Evolutionary conservation across 1,140 invertebrate species (phyloP).

Genomic region (Gyrodactylus bullatarudis): DNA sequence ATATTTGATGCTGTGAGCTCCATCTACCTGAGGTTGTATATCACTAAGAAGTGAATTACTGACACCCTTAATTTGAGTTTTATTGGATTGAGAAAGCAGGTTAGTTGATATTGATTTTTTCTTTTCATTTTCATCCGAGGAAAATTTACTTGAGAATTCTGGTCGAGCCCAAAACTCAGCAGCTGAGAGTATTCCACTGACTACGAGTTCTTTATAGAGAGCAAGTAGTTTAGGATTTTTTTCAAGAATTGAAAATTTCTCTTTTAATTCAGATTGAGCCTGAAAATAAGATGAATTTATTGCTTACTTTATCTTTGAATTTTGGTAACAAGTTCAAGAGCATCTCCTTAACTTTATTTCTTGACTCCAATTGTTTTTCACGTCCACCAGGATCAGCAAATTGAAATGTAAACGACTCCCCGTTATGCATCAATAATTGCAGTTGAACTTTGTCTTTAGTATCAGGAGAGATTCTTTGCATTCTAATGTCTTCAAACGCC

Average conservation of each 20-base stretch:
- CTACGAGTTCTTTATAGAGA: conserved; percentile 44
- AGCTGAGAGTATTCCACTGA: conserved; percentile 54
- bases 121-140: neutral
- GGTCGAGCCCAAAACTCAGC: conserved; percentile 59
- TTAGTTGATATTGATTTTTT: neutral
- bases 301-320: conserved; percentile 67
- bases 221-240: conserved; percentile 25
- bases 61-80: conserved; percentile 2
- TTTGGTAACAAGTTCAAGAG: conserved; percentile 63
- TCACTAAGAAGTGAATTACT: conserved; percentile 29
- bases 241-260: conserved; percentile 25
- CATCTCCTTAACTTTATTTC: conserved; percentile 66
- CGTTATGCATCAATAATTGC: conserved; percentile 76
- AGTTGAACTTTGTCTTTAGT: conserved; percentile 89
- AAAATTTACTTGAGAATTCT: neutral
- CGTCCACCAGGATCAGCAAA: conserved; percentile 56
- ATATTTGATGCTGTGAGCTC: conserved; percentile 63
- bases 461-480: conserved; percentile 87
- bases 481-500: conserved; percentile 76
- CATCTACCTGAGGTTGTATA: conserved; percentile 78
- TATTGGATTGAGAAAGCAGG: neutral
- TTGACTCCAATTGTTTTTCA: conserved; percentile 44
- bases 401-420: conserved; percentile 72
- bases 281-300: no score
- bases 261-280: conserved; percentile 44